Conservation (phyloP, 2,888 invertebrate genomes). For the Punctoribates punctum region DNA sequence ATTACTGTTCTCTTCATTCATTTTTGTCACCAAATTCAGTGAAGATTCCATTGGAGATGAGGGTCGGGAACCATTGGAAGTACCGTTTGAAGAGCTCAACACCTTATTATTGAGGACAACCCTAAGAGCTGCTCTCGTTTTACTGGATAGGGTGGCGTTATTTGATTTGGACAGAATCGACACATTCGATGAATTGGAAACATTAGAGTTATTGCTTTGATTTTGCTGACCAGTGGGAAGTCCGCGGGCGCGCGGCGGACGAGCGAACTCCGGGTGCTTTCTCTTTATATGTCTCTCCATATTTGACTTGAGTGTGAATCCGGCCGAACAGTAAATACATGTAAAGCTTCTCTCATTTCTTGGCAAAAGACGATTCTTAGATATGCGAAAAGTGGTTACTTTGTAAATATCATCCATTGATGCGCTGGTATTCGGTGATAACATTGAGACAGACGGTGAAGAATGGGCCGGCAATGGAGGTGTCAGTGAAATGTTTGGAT, state of each 20-base stretch:
- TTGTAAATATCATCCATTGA: constrained; percentile 34
- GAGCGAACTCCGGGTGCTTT: constrained; percentile 74
- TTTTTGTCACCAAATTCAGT: not conserved
- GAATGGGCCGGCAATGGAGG: constrained; percentile 28
- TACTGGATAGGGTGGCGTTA: constrained; percentile 45
- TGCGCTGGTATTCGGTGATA: constrained; percentile 28
- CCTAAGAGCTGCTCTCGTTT: constrained; percentile 47
- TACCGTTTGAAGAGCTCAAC: constrained; percentile 20
- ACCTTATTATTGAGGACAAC: constrained; percentile 46
- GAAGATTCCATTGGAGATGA: constrained; percentile 12
- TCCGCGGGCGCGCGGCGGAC: constrained; percentile 45
- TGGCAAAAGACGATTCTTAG: constrained; percentile 35
- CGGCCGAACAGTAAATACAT: constrained; percentile 82
- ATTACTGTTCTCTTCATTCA: constrained; percentile 25
- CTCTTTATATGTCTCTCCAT: constrained; percentile 93
- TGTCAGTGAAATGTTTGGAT: constrained; percentile 7
- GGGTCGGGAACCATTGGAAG: constrained; percentile 2
- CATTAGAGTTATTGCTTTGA: constrained; percentile 12
- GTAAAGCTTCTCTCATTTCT: constrained; percentile 67
- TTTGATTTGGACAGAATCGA: constrained; percentile 32
- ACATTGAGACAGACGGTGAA: not conserved
- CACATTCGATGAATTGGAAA: not conserved
- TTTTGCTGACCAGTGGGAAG: constrained; percentile 42
- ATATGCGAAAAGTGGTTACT: constrained; percentile 21
- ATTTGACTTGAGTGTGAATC: constrained; percentile 81